Conservation (phyloP, 1,140 invertebrate genomes). For the Drosophila pandora region DNA sequence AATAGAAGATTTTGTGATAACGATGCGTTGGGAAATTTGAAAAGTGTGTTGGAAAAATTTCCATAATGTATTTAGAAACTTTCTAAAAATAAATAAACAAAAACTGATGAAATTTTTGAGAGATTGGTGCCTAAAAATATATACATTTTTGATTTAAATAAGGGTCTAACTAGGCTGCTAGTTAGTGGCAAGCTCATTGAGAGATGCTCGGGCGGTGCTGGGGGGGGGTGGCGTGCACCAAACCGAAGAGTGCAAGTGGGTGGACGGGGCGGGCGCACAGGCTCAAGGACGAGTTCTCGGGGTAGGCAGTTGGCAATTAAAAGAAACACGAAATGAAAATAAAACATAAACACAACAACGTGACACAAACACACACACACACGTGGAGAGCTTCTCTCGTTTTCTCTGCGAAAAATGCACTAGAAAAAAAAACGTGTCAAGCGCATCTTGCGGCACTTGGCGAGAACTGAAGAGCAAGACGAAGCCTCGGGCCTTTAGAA, state of each 20-base stretch:
- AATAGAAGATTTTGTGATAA: background rate
- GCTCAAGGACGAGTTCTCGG: conserved; percentile 40
- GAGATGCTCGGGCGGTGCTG: too few species aligned
- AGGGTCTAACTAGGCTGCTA: background rate
- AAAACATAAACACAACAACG: conserved; percentile 51
- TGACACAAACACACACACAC: conserved; percentile 33
- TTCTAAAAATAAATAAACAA: background rate
- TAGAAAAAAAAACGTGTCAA: conserved; percentile 43
- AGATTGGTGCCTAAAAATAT: background rate
- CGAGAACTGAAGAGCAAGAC: conserved; percentile 26
- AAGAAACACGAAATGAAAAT: conserved; percentile 59
- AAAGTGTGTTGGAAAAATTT: background rate
- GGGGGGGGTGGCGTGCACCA: background rate
- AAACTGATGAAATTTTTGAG: background rate
- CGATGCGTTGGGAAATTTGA: background rate
- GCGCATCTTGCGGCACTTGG: conserved; percentile 29
- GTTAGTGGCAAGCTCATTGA: too few species aligned
- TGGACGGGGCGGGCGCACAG: background rate
- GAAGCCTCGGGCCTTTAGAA: conserved; percentile 30
- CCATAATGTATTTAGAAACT: background rate
- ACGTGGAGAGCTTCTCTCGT: conserved; percentile 36
- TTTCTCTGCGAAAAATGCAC: conserved; percentile 18
- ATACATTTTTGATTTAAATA: too few species aligned
- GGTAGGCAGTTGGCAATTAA: conserved; percentile 57
- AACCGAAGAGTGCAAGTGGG: background rate